A percentile compares a stretch with the other conserved stretches of the same genome.
Evolutionary conservation across 2,113 vertebrate species (phyloP).

Genomic region (Mystacornis crossleyi): DNA sequence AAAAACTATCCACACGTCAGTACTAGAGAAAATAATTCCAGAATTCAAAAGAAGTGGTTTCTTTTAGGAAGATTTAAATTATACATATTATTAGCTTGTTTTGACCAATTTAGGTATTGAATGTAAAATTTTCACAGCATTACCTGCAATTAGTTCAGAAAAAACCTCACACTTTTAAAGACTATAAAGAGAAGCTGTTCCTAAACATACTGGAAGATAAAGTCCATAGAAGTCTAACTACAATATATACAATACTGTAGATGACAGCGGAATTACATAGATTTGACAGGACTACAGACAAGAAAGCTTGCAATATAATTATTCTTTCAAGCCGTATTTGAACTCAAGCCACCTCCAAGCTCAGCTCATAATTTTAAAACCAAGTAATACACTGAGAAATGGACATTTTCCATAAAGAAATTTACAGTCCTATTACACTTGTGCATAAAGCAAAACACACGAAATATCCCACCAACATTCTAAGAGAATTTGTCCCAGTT

Average conservation of each 20-base stretch:
- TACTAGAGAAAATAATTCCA: background rate
- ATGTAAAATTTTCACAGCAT: background rate
- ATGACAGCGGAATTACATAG: background rate
- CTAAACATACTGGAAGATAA: background rate
- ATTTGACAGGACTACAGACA: background rate
- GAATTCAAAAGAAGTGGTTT: background rate
- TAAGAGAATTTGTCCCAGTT: background rate
- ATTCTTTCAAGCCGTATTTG: background rate
- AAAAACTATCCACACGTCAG: background rate
- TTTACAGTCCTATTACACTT: background rate
- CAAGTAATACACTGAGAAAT: background rate
- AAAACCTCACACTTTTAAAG: background rate
- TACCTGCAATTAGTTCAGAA: background rate
- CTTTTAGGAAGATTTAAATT: background rate
- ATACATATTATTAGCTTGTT: background rate
- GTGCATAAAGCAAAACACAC: background rate
- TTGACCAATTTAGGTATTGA: background rate
- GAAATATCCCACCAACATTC: background rate
- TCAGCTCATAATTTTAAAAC: background rate
- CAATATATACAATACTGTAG: background rate
- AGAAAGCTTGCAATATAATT: background rate
- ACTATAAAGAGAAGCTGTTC: background rate
- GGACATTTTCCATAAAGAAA: background rate
- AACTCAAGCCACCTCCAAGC: background rate
- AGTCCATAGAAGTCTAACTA: background rate